phyloP scores from a whole-genome alignment of 2,797 vertebrate species.

The Danio albolineatus region DNA sequence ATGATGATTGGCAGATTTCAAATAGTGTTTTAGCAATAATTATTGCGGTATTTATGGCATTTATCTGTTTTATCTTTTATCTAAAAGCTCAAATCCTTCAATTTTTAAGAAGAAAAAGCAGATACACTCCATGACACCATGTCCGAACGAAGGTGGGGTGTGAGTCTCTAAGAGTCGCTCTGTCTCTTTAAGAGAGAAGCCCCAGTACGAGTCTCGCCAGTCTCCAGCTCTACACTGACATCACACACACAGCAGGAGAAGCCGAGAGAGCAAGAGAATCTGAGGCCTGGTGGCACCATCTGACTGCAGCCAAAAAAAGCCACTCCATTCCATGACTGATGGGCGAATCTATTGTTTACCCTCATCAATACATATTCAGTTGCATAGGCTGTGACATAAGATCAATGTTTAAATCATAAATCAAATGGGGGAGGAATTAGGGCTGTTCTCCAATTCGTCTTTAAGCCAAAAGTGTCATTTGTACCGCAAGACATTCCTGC shows the following conservation, averaged over 20 bases:
- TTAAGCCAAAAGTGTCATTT: constrained; percentile 48
- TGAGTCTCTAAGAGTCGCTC: not conserved
- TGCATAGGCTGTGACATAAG: constrained; percentile 37
- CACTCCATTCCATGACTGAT: constrained; percentile 42
- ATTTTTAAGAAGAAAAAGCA: constrained; percentile 33
- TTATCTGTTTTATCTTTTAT: not conserved
- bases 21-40: not conserved
- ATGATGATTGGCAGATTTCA: not conserved
- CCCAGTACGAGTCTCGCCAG: constrained; percentile 48
- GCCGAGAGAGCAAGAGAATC: constrained; percentile 26
- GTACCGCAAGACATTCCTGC: constrained; percentile 38
- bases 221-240: constrained; percentile 46
- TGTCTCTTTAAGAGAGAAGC: constrained; percentile 62
- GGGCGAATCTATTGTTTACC: constrained; percentile 18
- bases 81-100: not conserved
- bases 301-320: constrained; percentile 32
- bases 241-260: constrained; percentile 41
- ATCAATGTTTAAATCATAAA: constrained; percentile 31
- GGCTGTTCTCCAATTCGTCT: constrained; percentile 21
- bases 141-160: not conserved
- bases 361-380: not conserved
- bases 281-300: constrained; percentile 30
- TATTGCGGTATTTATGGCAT: not conserved
- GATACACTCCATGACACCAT: not conserved
- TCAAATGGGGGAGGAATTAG: not conserved